These are phyloP conservation scores for Drosophila lacertosa DNA, from an alignment of 1,140 invertebrate species.

Conservation along the genomic window DNA sequence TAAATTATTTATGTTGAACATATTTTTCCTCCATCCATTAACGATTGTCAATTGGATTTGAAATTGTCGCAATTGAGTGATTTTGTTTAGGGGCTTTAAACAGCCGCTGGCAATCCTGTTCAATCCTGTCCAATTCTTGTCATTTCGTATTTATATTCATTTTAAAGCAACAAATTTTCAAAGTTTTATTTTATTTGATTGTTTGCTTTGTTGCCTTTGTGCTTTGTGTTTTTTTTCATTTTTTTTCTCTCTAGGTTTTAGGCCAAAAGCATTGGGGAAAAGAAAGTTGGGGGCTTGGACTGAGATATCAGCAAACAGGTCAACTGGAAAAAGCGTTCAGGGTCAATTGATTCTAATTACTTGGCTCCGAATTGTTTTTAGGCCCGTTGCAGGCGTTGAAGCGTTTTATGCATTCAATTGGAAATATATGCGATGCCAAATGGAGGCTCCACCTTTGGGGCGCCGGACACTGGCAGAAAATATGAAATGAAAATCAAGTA, in stretches of 20 bases:
- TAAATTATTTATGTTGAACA: slow-evolving; percentile 45
- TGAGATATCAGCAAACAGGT: slow-evolving; percentile 56
- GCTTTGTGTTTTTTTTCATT: slow-evolving; percentile 23
- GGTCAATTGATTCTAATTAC: slow-evolving; percentile 70
- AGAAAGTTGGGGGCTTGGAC: slow-evolving; percentile 1
- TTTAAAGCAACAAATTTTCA: slow-evolving; percentile 33
- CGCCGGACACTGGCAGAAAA: slow-evolving; percentile 1
- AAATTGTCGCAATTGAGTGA: slow-evolving; percentile 21
- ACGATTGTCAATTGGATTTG: slow-evolving; percentile 1
- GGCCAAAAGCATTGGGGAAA: background rate
- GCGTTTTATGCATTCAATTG: slow-evolving; percentile 58
- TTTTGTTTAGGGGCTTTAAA: background rate
- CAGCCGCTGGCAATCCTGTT: background rate
- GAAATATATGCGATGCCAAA: slow-evolving; percentile 25
- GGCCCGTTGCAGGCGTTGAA: slow-evolving; percentile 36
- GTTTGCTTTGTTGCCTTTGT: background rate
- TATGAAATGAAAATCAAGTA: slow-evolving; percentile 3
- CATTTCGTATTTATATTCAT: slow-evolving; percentile 32
- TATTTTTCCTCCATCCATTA: background rate
- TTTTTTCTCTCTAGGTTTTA: background rate
- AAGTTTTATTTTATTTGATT: background rate
- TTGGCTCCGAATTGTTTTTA: slow-evolving; percentile 42
- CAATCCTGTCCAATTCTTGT: slow-evolving; percentile 14
- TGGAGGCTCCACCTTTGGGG: background rate
- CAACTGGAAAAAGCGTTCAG: slow-evolving; percentile 65